These are phyloP conservation scores for Silurus lanzhouensis DNA, from an alignment of 2,797 vertebrate genomes.

Conservation along the genomic window DNA sequence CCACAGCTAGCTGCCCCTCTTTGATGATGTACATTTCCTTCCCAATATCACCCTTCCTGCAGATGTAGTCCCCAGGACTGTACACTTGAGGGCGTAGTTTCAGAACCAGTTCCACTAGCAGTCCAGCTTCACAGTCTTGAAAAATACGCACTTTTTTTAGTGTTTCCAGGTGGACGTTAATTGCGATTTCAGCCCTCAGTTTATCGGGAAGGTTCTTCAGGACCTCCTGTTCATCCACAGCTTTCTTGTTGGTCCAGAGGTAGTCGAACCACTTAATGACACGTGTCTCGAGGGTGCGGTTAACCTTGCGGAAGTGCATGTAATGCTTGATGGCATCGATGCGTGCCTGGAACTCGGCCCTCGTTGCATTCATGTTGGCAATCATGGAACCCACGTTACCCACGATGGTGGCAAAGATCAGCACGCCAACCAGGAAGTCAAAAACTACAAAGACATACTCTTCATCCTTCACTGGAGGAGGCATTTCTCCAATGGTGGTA, in stretches of 20 bases:
- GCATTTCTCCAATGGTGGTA: conserved; percentile 95
- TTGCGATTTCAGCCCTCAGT: conserved; percentile 92
- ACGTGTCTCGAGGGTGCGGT: conserved; percentile 88
- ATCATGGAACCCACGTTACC: conserved; percentile 98
- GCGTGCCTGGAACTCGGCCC: conserved; percentile 93
- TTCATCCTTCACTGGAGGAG: conserved; percentile 87
- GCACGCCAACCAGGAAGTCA: conserved; percentile 88
- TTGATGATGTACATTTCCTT: conserved; percentile 99
- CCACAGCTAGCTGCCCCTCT: conserved; percentile 89
- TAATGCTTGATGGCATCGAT: conserved; percentile 95
- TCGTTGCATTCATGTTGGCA: conserved; percentile 94
- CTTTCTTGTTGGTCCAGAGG: conserved; percentile 94
- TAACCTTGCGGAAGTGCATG: conserved; percentile 97
- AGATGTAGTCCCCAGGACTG: conserved; percentile 94
- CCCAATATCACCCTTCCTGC: conserved; percentile 92
- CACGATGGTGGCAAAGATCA: conserved; percentile 97
- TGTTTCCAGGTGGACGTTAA: conserved; percentile 92
- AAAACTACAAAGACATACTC: conserved; percentile 96
- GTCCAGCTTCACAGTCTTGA: conserved; percentile 91
- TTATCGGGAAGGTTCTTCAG: conserved; percentile 91
- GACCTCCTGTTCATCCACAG: conserved; percentile 86
- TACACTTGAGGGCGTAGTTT: conserved; percentile 94
- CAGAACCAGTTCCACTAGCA: conserved; percentile 90
- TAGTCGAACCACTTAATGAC: conserved; percentile 98
- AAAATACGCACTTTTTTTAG: conserved; percentile 96